Conservation (phyloP, 2,113 vertebrate genomes). For the Vicugna pacos region DNA sequence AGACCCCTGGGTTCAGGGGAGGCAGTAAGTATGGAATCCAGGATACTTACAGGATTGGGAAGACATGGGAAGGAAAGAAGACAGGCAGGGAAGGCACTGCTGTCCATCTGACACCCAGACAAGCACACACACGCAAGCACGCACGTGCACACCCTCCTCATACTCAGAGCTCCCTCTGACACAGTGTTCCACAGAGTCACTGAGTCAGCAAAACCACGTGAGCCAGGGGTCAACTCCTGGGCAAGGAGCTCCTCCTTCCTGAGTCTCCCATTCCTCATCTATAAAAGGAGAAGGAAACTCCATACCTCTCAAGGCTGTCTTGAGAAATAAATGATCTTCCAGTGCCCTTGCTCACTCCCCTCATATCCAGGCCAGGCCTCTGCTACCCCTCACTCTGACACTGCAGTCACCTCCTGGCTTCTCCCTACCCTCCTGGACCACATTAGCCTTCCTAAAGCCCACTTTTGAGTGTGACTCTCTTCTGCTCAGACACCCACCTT, state of each 20-base stretch:
- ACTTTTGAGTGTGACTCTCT: constrained; percentile 34
- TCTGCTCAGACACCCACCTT: constrained; percentile 14
- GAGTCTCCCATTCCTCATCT: constrained; percentile 66
- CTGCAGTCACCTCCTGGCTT: neutral
- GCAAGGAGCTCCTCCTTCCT: neutral
- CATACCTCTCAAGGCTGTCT: constrained; percentile 41
- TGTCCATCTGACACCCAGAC: constrained; percentile 42
- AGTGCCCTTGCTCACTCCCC: neutral
- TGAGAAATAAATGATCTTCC: constrained; percentile 34
- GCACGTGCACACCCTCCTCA: neutral
- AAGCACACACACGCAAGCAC: neutral
- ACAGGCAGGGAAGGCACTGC: constrained; percentile 60
- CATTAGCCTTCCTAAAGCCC: constrained; percentile 31
- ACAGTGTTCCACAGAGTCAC: constrained; percentile 54
- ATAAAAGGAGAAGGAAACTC: constrained; percentile 49
- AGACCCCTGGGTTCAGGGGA: neutral
- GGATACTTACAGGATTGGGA: constrained; percentile 39
- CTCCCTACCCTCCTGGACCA: constrained; percentile 1
- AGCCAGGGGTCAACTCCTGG: constrained; percentile 32
- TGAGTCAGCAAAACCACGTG: constrained; percentile 63
- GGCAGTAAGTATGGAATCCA: constrained; percentile 33
- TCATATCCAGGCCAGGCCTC: neutral
- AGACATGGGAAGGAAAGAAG: constrained; percentile 62
- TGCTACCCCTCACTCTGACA: neutral
- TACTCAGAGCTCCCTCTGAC: constrained; percentile 61